Evolutionary conservation across 2,113 vertebrate species (phyloP).

Genomic region (Thamnaconus septentrionalis): DNA sequence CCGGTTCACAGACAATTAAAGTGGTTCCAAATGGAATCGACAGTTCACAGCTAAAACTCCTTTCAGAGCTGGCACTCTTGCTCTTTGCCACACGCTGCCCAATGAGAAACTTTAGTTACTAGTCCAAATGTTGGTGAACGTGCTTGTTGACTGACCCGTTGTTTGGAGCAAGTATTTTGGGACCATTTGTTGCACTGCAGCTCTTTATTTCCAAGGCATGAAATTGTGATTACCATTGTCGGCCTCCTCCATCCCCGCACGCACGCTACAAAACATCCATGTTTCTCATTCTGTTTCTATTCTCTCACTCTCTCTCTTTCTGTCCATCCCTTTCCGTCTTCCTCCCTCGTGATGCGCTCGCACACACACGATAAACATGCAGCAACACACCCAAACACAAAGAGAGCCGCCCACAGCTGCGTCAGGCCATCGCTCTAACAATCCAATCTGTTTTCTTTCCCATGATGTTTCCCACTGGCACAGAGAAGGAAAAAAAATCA

Average conservation of each 20-base stretch:
- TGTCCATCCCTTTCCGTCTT: conserved; percentile 17
- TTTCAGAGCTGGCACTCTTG: conserved; percentile 21
- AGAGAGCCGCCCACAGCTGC: conserved; percentile 74
- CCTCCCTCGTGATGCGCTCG: conserved; percentile 20
- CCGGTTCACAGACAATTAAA: conserved; percentile 38
- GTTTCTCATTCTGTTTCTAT: conserved; percentile 31
- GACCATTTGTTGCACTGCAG: conserved; percentile 31
- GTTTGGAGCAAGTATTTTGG: conserved; percentile 45
- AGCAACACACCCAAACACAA: conserved; percentile 56
- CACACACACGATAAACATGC: conserved; percentile 20
- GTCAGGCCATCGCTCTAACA: conserved; percentile 71
- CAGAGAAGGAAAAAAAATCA: conserved; percentile 71
- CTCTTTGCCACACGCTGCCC: conserved; percentile 43
- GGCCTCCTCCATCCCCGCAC: conserved; percentile 57
- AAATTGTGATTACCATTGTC: conserved; percentile 58
- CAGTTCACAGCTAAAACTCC: conserved; percentile 33
- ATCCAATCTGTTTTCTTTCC: conserved; percentile 77
- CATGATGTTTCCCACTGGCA: conserved; percentile 80
- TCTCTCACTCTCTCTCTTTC: conserved; percentile 20
- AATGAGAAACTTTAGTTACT: conserved; percentile 57
- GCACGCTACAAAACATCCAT: conserved; percentile 25
- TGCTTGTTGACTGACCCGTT: conserved; percentile 63
- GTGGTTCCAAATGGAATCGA: conserved; percentile 36
- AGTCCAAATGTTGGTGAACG: conserved; percentile 52
- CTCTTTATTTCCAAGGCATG: conserved; percentile 52